Base-by-base conservation (phyloP, 2,888 invertebrate genomes). In the Anagyrus pseudococci region DNA sequence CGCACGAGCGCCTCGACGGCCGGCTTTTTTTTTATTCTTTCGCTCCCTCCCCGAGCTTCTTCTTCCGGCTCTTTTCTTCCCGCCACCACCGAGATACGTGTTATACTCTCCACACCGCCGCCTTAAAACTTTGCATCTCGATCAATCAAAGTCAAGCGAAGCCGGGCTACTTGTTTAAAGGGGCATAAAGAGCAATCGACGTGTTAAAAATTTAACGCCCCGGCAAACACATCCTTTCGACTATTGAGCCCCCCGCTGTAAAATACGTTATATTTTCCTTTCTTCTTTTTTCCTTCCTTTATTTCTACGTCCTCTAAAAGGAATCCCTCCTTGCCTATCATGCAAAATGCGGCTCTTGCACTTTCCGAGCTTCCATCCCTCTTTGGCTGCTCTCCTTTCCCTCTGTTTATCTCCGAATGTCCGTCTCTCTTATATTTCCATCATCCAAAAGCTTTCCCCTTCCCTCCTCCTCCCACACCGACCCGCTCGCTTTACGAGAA, bases 1-100 rank as follows among this genome's bases (percentile, higher is more conserved):
- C 59, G 64, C 63, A 62, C 53, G 67, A 68, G 48, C 49, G 60
- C 48, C 56, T 13, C 47, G 37, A 29, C 40, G 29, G 10, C 4
- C 29, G 10, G 29, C 29, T 4, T 29, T 29, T 29, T 29, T 10
- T 10, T 29, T 10, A 7, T 29, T 44, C 44, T 20, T 44, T 22
- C 20, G 48, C 37, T 20, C 26, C 29, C n/a, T 23, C 22, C 47
- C 20, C 57, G 19, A n/a, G 29, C 10, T 29, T 23, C 44, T 48
- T 44, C 48, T 26, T 6, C 10, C 29, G 10, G 6, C 44, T 41
- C 47, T 46, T 29, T 26, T n/a, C 41, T 2, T 37, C n/a, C n/a
- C n/a, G n/a, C n/a, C n/a, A n/a, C n/a, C n/a, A n/a, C n/a, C n/a
- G n/a, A n/a, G n/a, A n/a, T n/a, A n/a, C n/a, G n/a, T n/a, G n/a